These are phyloP conservation scores for Poeciliopsis occidentalis DNA, from an alignment of 2,113 vertebrate genomes.

Conservation along the genomic window DNA sequence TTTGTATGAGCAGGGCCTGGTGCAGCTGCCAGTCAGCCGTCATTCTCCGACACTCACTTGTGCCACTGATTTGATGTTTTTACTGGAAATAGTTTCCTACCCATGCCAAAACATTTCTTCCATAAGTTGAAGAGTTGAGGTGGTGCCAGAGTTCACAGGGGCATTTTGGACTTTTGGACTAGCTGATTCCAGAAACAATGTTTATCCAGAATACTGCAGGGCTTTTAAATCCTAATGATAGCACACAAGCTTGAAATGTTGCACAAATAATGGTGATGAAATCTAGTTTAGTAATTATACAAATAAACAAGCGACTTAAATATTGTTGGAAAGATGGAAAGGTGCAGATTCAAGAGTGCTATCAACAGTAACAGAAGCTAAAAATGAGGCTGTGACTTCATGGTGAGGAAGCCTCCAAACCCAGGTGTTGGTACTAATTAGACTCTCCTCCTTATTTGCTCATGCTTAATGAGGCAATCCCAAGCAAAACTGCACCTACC, in stretches of 20 bases:
- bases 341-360: not conserved
- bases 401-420: not conserved
- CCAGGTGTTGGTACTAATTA: not conserved
- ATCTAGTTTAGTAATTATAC: too few relatives aligned
- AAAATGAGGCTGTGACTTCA: not conserved
- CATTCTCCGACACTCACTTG: not conserved
- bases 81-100: not conserved
- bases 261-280: too few relatives aligned
- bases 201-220: too few relatives aligned
- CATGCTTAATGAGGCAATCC: not conserved
- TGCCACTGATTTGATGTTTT: not conserved
- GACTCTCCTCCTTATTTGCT: not conserved
- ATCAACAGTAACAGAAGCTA: not conserved
- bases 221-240: too few relatives aligned
- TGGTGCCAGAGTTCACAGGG: not conserved
- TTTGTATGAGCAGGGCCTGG: not conserved
- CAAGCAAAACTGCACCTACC: not conserved
- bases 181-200: too few relatives aligned
- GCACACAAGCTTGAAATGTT: too few relatives aligned
- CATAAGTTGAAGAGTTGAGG: not conserved
- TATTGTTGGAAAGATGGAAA: too few relatives aligned
- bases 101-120: not conserved
- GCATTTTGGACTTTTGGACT: not conserved
- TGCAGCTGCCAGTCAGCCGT: not conserved
- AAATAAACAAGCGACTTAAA: too few relatives aligned